Conservation (phyloP, 2,113 vertebrate species). For the Scomber scombrus region DNA sequence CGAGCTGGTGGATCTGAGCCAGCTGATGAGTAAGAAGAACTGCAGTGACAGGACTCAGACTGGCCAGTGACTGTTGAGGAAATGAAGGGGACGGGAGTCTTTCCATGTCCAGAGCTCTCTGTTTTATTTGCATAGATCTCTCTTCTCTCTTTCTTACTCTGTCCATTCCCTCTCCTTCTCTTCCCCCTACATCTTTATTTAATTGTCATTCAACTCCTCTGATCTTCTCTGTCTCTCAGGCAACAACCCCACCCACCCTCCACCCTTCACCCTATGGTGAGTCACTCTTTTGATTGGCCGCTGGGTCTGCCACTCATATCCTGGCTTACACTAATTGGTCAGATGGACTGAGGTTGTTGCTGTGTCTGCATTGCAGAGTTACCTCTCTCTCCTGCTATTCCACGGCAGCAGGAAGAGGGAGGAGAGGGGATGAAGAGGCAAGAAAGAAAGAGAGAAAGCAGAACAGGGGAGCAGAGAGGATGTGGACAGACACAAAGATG, state of each 20-base stretch:
- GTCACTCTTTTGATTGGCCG: conserved; percentile 72
- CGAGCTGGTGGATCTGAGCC: conserved; percentile 90
- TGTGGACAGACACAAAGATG: conserved; percentile 59
- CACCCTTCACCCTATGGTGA: conserved; percentile 44
- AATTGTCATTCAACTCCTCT: conserved; percentile 63
- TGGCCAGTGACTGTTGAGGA: conserved; percentile 83
- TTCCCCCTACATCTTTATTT: conserved; percentile 58
- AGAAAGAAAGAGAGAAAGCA: conserved; percentile 32
- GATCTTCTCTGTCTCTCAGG: conserved; percentile 56
- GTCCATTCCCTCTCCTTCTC: conserved; percentile 15
- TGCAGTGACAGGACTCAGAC: conserved; percentile 91
- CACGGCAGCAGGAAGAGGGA: conserved; percentile 46
- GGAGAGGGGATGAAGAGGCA: conserved; percentile 34
- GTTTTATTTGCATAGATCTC: conserved; percentile 54
- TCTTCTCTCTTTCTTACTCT: conserved; percentile 29
- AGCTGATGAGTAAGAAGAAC: conserved; percentile 90
- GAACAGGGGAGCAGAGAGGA: conserved; percentile 39
- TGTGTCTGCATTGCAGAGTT: conserved; percentile 84
- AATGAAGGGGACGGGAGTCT: conserved; percentile 40
- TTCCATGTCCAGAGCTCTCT: conserved; percentile 40
- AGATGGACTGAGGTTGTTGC: conserved; percentile 79
- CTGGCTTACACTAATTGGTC: conserved; percentile 79
- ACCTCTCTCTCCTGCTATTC: conserved; percentile 64
- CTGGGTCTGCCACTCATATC: conserved; percentile 76
- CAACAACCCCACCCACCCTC: conserved; percentile 12